Percentiles rank a stretch among this genome's conserved stretches.
Evolutionary conservation across 2,797 vertebrate species (phyloP).

Genomic region (Phalloptychus januarius): DNA sequence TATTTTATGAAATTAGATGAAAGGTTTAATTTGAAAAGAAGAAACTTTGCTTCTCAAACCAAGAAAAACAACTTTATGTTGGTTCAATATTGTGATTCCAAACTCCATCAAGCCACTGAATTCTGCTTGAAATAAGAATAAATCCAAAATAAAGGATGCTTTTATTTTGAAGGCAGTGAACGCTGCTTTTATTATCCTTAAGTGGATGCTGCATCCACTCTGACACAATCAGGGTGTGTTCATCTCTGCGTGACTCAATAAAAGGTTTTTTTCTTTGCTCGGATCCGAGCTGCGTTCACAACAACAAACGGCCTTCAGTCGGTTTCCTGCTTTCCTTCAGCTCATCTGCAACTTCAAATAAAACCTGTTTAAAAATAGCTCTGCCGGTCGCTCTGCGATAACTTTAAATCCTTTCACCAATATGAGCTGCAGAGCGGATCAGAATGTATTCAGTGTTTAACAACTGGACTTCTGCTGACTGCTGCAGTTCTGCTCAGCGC

Average conservation of each 20-base stretch:
- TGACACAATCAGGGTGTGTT: not conserved
- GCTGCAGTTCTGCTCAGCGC: constrained; percentile 8
- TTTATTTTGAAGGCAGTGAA: constrained; percentile 24
- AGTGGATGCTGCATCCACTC: constrained; percentile 7
- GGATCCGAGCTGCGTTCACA: constrained; percentile 14
- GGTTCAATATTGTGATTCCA: not conserved
- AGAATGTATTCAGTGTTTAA: constrained; percentile 20
- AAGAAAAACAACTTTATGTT: not conserved
- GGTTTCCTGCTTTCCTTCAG: constrained; percentile 19
- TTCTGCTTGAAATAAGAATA: not conserved
- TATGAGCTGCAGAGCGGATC: constrained; percentile 33
- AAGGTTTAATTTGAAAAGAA: not conserved
- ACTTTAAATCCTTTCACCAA: constrained; percentile 40
- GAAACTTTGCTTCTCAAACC: not conserved
- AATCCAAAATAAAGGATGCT: not conserved
- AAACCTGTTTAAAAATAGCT: constrained; percentile 45
- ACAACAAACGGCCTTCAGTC: constrained; percentile 16
- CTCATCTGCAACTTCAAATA: constrained; percentile 44
- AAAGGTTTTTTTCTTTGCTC: not conserved
- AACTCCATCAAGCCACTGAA: not conserved
- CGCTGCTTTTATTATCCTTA: constrained; percentile 10
- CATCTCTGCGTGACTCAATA: not conserved
- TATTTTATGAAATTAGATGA: not conserved
- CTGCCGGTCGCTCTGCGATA: not conserved
- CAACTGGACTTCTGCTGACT: constrained; percentile 24